Percentiles rank a stretch among this genome's conserved stretches.
These are phyloP conservation scores for Oncorhynchus clarkii DNA, from an alignment of 2,113 vertebrate species.

Conservation along the genomic window DNA sequence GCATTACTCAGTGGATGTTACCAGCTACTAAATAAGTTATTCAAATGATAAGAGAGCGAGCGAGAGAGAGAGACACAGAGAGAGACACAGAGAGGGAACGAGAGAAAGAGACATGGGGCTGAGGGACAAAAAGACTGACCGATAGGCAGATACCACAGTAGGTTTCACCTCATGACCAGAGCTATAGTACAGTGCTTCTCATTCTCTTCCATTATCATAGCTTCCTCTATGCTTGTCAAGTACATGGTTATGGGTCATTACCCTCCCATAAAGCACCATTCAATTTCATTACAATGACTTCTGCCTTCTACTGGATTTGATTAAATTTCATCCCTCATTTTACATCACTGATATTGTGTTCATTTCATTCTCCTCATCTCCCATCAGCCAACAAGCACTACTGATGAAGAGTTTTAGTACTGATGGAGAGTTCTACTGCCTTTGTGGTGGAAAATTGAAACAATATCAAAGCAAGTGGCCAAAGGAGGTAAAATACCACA, in stretches of 20 bases:
- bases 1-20: conserved; percentile 43
- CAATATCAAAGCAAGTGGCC: conserved; percentile 4
- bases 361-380: conserved; percentile 5
- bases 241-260: conserved; percentile 39
- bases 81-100: conserved; percentile 7
- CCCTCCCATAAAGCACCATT: conserved; percentile 25
- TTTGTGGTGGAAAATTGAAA: conserved; percentile 5
- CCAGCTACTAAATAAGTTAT: conserved; percentile 49
- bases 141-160: background rate
- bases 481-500: background rate
- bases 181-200: background rate
- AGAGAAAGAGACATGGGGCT: conserved; percentile 12
- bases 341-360: conserved; percentile 15
- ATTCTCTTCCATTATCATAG: conserved; percentile 14
- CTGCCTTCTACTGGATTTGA: conserved; percentile 36
- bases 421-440: background rate
- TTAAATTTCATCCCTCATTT: conserved; percentile 56
- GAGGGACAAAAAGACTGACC: conserved; percentile 15
- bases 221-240: conserved; percentile 28
- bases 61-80: conserved; percentile 2
- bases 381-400: background rate
- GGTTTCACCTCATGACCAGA: background rate
- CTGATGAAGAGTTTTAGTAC: too few relatives aligned
- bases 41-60: conserved; percentile 31
- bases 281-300: conserved; percentile 8